Conservation (phyloP, 2,113 vertebrate species). For the Vanacampus margaritifer region DNA sequence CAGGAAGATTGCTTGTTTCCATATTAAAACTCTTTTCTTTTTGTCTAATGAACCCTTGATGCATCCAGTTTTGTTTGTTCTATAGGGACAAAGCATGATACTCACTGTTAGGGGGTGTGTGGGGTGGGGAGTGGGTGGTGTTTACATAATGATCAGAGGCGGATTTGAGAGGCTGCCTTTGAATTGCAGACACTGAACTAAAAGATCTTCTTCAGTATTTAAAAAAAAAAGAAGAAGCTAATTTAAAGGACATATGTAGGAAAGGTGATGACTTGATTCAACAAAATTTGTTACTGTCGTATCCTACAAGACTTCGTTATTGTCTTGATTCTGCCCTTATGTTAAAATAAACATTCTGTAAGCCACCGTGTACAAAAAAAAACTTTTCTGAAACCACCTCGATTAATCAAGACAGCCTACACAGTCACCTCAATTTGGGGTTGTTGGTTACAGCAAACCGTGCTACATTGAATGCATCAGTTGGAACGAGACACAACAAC, state of each 20-base stretch:
- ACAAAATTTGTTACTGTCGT: background rate
- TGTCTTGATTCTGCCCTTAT: background rate
- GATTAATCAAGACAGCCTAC: background rate
- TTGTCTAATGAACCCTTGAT: slow-evolving; percentile 53
- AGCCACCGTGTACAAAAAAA: background rate
- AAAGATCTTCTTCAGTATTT: slow-evolving; percentile 34
- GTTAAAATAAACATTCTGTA: background rate
- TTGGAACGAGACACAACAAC: background rate
- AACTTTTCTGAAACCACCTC: background rate
- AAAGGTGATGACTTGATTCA: slow-evolving; percentile 19
- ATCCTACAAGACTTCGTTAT: background rate
- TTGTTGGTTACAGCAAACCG: no score
- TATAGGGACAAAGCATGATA: slow-evolving; percentile 51
- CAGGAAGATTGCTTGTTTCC: slow-evolving; percentile 52
- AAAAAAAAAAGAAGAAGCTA: background rate
- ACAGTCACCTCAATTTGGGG: no score
- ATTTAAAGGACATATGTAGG: slow-evolving; percentile 28
- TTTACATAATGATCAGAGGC: slow-evolving; percentile 58
- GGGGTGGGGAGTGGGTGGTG: slow-evolving; percentile 28
- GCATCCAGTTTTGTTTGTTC: slow-evolving; percentile 44
- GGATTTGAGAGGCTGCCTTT: slow-evolving; percentile 47
- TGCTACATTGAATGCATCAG: background rate
- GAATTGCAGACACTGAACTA: slow-evolving; percentile 36
- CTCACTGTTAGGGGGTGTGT: slow-evolving; percentile 3
- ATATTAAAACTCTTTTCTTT: slow-evolving; percentile 48